Conservation (phyloP, 2,888 invertebrate species). For the Panopea generosa region DNA sequence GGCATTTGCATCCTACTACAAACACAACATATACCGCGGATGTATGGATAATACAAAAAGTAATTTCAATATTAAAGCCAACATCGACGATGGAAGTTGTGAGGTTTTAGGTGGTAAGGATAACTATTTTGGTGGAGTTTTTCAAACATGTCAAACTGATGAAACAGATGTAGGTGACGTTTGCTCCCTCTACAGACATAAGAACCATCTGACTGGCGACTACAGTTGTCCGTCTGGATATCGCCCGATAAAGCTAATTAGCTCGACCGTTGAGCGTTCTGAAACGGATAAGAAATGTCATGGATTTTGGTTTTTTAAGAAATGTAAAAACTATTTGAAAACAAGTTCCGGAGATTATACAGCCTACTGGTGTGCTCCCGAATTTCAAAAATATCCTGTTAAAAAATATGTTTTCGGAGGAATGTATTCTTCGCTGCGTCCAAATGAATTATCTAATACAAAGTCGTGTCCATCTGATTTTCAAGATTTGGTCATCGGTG, state of each 20-base stretch:
- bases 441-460: slow-evolving; percentile 4
- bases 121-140: slow-evolving; percentile 47
- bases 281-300: neutral
- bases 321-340: neutral
- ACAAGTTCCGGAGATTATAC: neutral
- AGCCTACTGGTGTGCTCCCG: too few relatives aligned
- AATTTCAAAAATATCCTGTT: neutral
- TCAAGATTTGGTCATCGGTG: neutral
- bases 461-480: slow-evolving; percentile 8
- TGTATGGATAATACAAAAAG: slow-evolving; percentile 38
- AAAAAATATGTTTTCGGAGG: slow-evolving; percentile 5
- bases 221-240: neutral
- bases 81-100: slow-evolving; percentile 43
- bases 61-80: slow-evolving; percentile 44
- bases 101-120: slow-evolving; percentile 5
- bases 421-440: slow-evolving; percentile 1
- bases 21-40: slow-evolving; percentile 46
- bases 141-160: slow-evolving; percentile 36
- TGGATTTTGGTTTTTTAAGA: slow-evolving; percentile 9
- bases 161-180: slow-evolving; percentile 10
- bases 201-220: slow-evolving; percentile 15
- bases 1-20: slow-evolving; percentile 45
- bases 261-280: neutral
- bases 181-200: slow-evolving; percentile 10
- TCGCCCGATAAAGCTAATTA: too few relatives aligned